Percentiles rank a stretch among this genome's conserved stretches.
Evolutionary conservation across 1,140 invertebrate genomes (phyloP).

Genomic region (Aphaenogaster floridana): DNA sequence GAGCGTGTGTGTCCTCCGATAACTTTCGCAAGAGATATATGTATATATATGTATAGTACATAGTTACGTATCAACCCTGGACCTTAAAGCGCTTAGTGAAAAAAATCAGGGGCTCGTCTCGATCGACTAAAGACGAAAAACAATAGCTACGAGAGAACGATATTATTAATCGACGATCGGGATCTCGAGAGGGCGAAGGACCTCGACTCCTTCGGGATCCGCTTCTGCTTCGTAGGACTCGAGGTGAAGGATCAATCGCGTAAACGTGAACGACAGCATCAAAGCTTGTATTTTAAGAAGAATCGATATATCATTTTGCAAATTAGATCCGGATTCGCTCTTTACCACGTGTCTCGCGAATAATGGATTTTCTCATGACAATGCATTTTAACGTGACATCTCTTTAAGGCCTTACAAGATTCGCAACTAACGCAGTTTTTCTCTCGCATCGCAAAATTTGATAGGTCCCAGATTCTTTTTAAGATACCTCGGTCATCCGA

Average conservation of each 20-base stretch:
- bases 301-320: background rate
- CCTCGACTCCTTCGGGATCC: background rate
- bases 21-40: conserved; percentile 33
- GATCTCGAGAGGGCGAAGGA: conserved; percentile 17
- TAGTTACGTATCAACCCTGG: conserved; percentile 37
- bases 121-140: conserved; percentile 31
- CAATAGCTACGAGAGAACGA: conserved; percentile 41
- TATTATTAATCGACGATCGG: conserved; percentile 1
- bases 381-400: background rate
- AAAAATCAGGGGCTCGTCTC: conserved; percentile 32
- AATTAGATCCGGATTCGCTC: background rate
- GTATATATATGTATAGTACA: conserved; percentile 46
- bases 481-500: background rate
- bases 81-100: conserved; percentile 48
- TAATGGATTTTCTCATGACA: background rate
- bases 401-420: background rate
- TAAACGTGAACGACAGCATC: background rate
- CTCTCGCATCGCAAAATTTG: background rate
- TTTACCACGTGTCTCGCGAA: background rate
- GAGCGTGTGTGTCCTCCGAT: conserved; percentile 35
- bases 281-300: background rate
- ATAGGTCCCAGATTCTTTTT: background rate
- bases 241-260: conserved; percentile 9
- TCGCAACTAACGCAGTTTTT: background rate
- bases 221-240: background rate